A percentile compares a stretch with the other conserved stretches of the same genome.
Evolutionary conservation across 2,797 vertebrate genomes (phyloP).

Genomic region (Leptatherina wallacei): DNA sequence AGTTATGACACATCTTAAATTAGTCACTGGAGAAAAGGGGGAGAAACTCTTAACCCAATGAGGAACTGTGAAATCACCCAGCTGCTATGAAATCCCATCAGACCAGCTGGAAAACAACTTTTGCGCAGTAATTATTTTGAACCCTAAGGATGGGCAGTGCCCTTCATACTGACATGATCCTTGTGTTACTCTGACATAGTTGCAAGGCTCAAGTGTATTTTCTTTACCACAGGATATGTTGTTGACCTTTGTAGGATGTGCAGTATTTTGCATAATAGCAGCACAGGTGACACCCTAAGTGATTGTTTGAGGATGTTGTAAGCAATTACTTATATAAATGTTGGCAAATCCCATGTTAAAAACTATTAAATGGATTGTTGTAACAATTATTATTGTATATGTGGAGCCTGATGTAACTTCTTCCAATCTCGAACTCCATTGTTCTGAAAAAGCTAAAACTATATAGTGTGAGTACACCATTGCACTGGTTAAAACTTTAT

Average conservation of each 20-base stretch:
- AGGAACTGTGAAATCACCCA: constrained; percentile 53
- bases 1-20: constrained; percentile 74
- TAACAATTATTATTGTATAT: neutral
- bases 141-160: constrained; percentile 8
- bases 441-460: constrained; percentile 2
- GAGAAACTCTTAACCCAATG: constrained; percentile 60
- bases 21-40: constrained; percentile 53
- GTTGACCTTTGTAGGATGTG: constrained; percentile 7
- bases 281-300: neutral
- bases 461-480: neutral
- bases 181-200: constrained; percentile 10
- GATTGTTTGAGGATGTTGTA: neutral
- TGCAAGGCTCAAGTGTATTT: constrained; percentile 4
- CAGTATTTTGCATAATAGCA: neutral
- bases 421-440: neutral
- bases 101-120: constrained; percentile 34
- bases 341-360: constrained; percentile 5
- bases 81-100: constrained; percentile 39
- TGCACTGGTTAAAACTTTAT: neutral
- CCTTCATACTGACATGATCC: neutral
- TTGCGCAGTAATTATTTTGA: constrained; percentile 33
- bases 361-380: constrained; percentile 4
- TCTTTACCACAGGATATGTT: neutral
- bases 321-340: constrained; percentile 11
- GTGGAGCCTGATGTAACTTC: neutral